Conservation (phyloP, 2,113 vertebrate species). For the Beaufortia kweichowensis region DNA sequence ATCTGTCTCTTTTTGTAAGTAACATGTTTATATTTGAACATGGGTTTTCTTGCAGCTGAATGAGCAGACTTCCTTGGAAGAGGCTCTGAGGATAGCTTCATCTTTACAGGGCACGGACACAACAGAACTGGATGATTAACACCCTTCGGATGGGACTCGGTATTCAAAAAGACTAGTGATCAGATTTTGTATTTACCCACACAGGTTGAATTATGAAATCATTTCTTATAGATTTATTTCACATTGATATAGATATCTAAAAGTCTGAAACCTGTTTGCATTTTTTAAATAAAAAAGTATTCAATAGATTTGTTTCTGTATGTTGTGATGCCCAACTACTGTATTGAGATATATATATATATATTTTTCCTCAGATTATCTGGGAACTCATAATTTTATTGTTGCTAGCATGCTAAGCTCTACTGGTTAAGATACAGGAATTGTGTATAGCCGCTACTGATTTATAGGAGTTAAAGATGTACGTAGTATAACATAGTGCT, state of each 20-base stretch:
- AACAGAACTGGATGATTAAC: constrained; percentile 87
- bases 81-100: constrained; percentile 97
- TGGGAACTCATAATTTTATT: too few species aligned
- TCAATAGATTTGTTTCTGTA: background rate
- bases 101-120: constrained; percentile 94
- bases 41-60: constrained; percentile 77
- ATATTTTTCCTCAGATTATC: too few species aligned
- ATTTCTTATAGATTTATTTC: constrained; percentile 37
- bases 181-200: constrained; percentile 20
- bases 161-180: constrained; percentile 45
- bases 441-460: too few species aligned
- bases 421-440: too few species aligned
- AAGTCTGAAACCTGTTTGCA: constrained; percentile 9
- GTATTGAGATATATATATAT: constrained; percentile 80
- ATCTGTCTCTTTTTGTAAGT: background rate
- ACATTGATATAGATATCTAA: constrained; percentile 26
- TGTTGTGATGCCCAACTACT: background rate
- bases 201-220: constrained; percentile 17
- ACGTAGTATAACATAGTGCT: too few species aligned
- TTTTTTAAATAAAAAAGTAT: constrained; percentile 32
- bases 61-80: constrained; percentile 94
- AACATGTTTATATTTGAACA: background rate
- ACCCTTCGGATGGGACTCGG: background rate
- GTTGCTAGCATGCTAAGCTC: too few species aligned
- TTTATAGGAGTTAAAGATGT: too few species aligned